Evolutionary conservation across 2,888 invertebrate genomes (phyloP).

Genomic region (Taphrorychus bicolor): DNA sequence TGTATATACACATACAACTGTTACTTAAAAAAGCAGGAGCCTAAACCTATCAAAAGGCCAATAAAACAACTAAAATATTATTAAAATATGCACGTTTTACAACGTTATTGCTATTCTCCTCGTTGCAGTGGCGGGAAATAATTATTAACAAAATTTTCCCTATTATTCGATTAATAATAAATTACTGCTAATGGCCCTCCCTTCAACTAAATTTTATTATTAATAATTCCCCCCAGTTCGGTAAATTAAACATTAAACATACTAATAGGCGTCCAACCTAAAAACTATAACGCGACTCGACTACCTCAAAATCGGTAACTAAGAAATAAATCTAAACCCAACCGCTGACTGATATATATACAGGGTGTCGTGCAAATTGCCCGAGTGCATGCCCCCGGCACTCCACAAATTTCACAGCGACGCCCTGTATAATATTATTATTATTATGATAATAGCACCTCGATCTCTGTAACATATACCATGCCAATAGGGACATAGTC

Average conservation of each 20-base stretch:
- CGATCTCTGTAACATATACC: conserved; percentile 35
- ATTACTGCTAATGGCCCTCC: neutral
- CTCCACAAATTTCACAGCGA: neutral
- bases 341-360: conserved; percentile 20
- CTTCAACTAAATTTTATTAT: neutral
- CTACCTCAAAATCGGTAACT: conserved; percentile 39
- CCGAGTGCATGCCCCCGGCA: neutral
- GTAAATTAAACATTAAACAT: neutral
- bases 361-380: neutral
- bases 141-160: too few relatives aligned
- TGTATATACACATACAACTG: conserved; percentile 29
- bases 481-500: conserved; percentile 23
- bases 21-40: neutral
- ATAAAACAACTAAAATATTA: neutral
- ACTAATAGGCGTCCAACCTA: conserved; percentile 29
- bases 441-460: too few relatives aligned
- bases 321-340: neutral
- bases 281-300: conserved; percentile 21
- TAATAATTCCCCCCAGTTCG: too few relatives aligned
- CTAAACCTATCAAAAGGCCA: too few relatives aligned
- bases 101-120: too few relatives aligned
- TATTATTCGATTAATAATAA: too few relatives aligned
- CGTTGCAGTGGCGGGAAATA: too few relatives aligned
- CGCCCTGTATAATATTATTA: conserved; percentile 18
- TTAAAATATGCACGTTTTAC: conserved; percentile 1